Percentiles rank a stretch among this genome's conserved stretches.
phyloP scores from a whole-genome alignment of 2,113 vertebrate genomes.

The Oryzias woworae region DNA sequence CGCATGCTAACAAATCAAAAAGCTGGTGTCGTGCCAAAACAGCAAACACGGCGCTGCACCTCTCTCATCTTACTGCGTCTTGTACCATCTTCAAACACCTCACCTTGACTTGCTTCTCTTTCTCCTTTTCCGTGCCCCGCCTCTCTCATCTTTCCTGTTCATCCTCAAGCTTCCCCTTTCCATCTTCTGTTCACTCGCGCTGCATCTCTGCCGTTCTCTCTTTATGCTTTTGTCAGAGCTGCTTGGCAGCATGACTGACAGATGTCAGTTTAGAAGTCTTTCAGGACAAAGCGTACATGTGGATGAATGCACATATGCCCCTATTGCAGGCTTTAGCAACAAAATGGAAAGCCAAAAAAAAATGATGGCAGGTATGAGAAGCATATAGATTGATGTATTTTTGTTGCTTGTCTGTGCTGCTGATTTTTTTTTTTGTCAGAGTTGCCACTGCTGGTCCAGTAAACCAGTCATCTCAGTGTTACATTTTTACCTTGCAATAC shows the following conservation, averaged over 20 bases:
- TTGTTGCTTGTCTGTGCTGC: slow-evolving; percentile 8
- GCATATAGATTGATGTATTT: slow-evolving; percentile 24
- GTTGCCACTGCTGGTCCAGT: not conserved
- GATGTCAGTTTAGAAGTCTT: slow-evolving; percentile 62
- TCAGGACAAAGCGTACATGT: slow-evolving; percentile 34
- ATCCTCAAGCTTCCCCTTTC: slow-evolving; percentile 40
- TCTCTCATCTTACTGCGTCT: slow-evolving; percentile 59
- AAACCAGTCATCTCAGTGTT: too few species aligned
- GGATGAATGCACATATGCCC: slow-evolving; percentile 16
- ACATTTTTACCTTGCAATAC: too few species aligned
- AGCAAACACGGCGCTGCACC: slow-evolving; percentile 45
- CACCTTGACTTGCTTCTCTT: slow-evolving; percentile 58
- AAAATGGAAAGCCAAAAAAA: slow-evolving; percentile 50
- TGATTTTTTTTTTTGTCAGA: slow-evolving; percentile 1
- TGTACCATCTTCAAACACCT: slow-evolving; percentile 69
- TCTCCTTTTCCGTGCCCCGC: slow-evolving; percentile 40
- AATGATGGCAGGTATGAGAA: slow-evolving; percentile 37
- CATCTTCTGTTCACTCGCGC: slow-evolving; percentile 33
- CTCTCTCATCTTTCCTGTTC: slow-evolving; percentile 51
- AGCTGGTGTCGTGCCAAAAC: slow-evolving; percentile 67
- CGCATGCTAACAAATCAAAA: slow-evolving; percentile 72
- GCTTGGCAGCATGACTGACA: slow-evolving; percentile 67
- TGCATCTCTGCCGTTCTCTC: slow-evolving; percentile 35
- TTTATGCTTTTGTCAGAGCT: slow-evolving; percentile 56
- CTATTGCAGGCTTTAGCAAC: slow-evolving; percentile 18